Conservation (phyloP, 2,797 vertebrate genomes). For the Characodon lateralis region DNA sequence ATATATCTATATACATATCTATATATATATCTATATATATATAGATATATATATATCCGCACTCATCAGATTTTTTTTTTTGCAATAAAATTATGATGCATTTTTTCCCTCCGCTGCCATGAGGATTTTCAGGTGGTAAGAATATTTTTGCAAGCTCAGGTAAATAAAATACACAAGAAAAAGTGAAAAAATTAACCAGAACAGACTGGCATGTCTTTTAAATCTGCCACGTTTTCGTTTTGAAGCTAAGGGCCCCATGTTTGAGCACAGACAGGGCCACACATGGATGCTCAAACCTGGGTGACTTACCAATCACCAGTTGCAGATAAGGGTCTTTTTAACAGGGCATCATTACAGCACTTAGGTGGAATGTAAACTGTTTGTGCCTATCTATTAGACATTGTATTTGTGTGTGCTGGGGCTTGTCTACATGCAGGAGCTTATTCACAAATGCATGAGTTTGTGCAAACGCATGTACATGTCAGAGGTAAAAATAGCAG, state of each 20-base stretch:
- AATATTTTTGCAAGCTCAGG: neutral
- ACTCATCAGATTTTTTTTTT: neutral
- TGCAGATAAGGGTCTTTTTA: conserved; percentile 66
- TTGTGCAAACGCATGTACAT: conserved; percentile 25
- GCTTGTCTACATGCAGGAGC: conserved; percentile 45
- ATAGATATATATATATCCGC: no score
- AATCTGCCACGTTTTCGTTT: conserved; percentile 59
- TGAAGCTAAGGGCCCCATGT: conserved; percentile 62
- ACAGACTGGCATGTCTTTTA: conserved; percentile 61
- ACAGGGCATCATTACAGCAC: conserved; percentile 60
- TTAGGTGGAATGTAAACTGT: conserved; percentile 70
- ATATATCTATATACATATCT: no score
- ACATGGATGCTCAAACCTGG: conserved; percentile 66
- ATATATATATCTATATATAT: no score
- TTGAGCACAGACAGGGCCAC: conserved; percentile 71
- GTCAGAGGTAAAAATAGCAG: conserved; percentile 56
- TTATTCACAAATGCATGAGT: conserved; percentile 25
- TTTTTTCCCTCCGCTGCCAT: neutral
- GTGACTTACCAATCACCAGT: conserved; percentile 71
- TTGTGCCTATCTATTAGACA: conserved; percentile 40
- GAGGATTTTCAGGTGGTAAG: neutral
- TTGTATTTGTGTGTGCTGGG: conserved; percentile 32
- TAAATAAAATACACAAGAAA: neutral
- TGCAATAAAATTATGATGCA: neutral
- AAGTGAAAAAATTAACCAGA: conserved; percentile 31